A percentile compares a stretch with the other conserved stretches of the same genome.
Evolutionary conservation across 1,140 invertebrate genomes (phyloP).

Genomic region (Pissodes strobi): DNA sequence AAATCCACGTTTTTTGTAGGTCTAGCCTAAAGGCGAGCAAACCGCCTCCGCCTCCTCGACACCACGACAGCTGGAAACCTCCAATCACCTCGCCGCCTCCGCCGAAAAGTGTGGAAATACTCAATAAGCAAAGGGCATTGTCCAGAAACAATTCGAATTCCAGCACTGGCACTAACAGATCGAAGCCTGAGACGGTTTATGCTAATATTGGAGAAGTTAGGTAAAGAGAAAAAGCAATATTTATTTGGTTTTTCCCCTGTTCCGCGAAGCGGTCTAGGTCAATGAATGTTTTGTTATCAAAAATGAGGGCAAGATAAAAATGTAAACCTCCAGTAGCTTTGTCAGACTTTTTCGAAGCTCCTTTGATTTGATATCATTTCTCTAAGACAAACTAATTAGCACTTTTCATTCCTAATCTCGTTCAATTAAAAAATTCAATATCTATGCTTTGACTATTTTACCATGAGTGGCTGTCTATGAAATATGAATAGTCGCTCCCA

Average conservation of each 20-base stretch:
- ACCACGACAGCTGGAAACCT: conserved; percentile 62
- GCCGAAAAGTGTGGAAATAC: conserved; percentile 67
- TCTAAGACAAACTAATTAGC: too few species aligned
- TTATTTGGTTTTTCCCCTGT: background rate
- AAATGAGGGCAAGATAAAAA: too few species aligned
- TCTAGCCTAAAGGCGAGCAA: conserved; percentile 39
- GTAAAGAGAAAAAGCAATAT: background rate
- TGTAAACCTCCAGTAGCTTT: too few species aligned
- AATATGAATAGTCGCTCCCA: background rate
- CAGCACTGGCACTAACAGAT: conserved; percentile 31
- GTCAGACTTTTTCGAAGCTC: too few species aligned
- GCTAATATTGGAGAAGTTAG: conserved; percentile 80
- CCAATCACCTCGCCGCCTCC: conserved; percentile 63
- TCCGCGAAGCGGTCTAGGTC: too few species aligned
- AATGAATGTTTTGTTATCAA: too few species aligned
- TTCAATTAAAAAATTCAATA: too few species aligned
- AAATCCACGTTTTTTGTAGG: too few species aligned
- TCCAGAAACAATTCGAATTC: conserved; percentile 36
- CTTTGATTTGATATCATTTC: too few species aligned
- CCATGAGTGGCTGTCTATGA: too few species aligned
- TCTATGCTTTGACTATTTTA: too few species aligned
- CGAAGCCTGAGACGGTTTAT: conserved; percentile 71
- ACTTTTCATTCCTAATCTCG: too few species aligned
- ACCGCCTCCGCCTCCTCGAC: conserved; percentile 65
- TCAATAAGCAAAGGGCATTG: conserved; percentile 64